Base-by-base conservation (phyloP, 1,140 invertebrate genomes). In the Drosophila carrolli region DNA sequence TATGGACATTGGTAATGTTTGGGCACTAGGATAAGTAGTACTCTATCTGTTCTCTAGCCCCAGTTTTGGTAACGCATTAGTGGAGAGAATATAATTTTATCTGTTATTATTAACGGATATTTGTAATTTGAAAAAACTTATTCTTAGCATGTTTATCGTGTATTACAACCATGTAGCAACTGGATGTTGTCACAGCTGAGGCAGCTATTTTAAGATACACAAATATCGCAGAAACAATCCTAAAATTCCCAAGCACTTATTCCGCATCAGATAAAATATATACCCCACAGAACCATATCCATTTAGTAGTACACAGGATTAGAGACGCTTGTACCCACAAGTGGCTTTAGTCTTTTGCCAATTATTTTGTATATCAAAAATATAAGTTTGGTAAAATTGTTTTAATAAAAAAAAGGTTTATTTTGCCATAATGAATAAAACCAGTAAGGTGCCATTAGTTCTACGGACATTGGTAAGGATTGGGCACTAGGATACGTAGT, bases 341-440 rank as follows among this genome's bases (percentile, higher is more conserved):
- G 41, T 37, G 43, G 29, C 55, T 32, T 35, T 46, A 16, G 9
- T 58, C 29, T 37, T 48, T 50, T 51, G 11, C 44, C 8, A 10
- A 40, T 61, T 19, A 5, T 40, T n/a, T 54, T 16, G 2, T 16
- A 4, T 11, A 11, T 6, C 10, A 35, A 14, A 10, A 23, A 23
- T 23, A 23, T 2, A 23, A 0, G 23, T 23, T 23, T 32, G 8
- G 29, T 32, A 7, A 11, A 37, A 14, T 27, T 38, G 23, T 14
- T 38, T 59, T 71, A 51, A 60, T 71, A 72, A 73, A 74, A 74
- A 75, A 75, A 75, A 48, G 11, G 40, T 74, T 74, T 56, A 43
- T 55, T 75, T 75, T 75, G 70, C 72, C 59, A 74, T 75, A 56
- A 56, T 63, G 51, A 74, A 75, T 55, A 63, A 74, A 75, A 75